These are phyloP conservation scores for Dryoscopus gambensis DNA, from an alignment of 2,113 vertebrate species.

Conservation along the genomic window DNA sequence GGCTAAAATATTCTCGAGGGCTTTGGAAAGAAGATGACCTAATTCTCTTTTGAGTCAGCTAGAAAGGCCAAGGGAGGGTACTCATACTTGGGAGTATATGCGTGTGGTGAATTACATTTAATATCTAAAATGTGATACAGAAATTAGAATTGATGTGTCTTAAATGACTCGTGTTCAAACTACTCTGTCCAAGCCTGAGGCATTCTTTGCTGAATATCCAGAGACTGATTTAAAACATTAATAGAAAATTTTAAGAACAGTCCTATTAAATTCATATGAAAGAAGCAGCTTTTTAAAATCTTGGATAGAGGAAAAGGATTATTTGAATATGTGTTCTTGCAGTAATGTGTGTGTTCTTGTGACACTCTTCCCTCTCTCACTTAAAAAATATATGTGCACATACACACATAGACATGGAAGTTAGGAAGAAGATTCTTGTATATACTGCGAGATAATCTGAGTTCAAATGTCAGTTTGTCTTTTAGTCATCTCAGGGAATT, in stretches of 20 bases:
- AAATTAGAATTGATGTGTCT: background rate
- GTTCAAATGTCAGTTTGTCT: background rate
- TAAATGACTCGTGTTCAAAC: background rate
- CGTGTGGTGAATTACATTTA: background rate
- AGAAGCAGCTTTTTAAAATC: background rate
- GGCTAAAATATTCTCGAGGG: background rate
- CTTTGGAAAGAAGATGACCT: background rate
- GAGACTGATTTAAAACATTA: background rate
- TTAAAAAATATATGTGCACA: background rate
- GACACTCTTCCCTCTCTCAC: background rate
- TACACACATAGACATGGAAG: background rate
- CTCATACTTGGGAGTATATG: background rate
- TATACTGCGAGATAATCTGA: background rate
- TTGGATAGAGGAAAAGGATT: background rate
- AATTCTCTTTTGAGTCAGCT: background rate
- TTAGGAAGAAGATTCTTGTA: background rate
- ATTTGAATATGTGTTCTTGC: background rate
- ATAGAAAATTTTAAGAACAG: background rate
- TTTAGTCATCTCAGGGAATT: background rate
- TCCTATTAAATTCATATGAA: background rate
- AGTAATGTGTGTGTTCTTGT: background rate
- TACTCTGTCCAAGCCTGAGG: background rate
- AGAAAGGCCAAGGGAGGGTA: background rate
- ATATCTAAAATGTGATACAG: background rate
- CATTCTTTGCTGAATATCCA: background rate